phyloP scores from a whole-genome alignment of 64 coral and sea anemone species.

The Porites lutea region DNA sequence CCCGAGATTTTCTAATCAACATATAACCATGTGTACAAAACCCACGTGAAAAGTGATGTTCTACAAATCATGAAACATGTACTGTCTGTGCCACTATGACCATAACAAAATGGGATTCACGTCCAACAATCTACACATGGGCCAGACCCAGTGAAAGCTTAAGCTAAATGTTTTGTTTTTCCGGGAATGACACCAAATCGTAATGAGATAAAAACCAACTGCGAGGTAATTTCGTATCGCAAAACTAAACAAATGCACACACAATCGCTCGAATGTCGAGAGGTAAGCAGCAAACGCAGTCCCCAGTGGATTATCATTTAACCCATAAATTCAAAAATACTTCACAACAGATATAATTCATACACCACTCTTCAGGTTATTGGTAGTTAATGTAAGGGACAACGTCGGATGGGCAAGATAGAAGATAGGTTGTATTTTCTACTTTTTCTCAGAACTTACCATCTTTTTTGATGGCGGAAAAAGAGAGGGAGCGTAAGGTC shows the following conservation, averaged over 20 bases:
- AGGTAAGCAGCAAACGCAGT: neutral
- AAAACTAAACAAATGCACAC: neutral
- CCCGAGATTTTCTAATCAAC: too few relatives aligned
- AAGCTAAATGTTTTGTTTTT: neutral
- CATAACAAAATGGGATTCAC: too few relatives aligned
- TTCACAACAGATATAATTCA: neutral
- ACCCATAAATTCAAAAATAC: neutral
- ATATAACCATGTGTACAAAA: too few relatives aligned
- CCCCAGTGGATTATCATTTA: neutral
- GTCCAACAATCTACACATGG: too few relatives aligned
- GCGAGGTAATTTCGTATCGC: neutral
- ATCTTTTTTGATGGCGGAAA: constrained; percentile 85
- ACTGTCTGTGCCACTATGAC: too few relatives aligned
- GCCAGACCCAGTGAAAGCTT: too few relatives aligned
- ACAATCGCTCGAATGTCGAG: neutral
- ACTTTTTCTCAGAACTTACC: constrained; percentile 53
- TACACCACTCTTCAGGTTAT: constrained; percentile 11
- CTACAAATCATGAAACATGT: too few relatives aligned
- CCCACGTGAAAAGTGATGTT: too few relatives aligned
- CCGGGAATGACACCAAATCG: neutral
- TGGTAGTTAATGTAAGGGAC: neutral
- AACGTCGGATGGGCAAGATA: constrained; percentile 64
- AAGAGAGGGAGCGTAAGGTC: constrained; percentile 74
- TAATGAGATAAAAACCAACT: too few relatives aligned
- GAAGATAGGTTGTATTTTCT: constrained; percentile 25